phyloP scores from a whole-genome alignment of 2,113 vertebrate genomes.

The Siniperca knerii region DNA sequence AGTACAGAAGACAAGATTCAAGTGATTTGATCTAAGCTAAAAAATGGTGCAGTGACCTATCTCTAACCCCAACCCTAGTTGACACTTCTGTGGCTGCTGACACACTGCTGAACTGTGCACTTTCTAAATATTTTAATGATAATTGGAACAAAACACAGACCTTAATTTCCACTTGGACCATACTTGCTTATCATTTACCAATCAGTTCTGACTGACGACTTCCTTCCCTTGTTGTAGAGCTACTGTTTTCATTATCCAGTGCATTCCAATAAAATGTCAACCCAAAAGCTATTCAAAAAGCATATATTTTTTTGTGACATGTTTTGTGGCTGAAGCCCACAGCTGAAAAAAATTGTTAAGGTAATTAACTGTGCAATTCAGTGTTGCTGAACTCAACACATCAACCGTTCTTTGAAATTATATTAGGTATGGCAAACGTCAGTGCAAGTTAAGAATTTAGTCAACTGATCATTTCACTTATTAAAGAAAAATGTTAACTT shows the following conservation, averaged over 20 bases:
- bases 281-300: background rate
- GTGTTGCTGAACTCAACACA: background rate
- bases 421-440: background rate
- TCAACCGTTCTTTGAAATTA: background rate
- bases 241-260: background rate
- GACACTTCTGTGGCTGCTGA: background rate
- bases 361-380: constrained; percentile 4
- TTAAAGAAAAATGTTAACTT: background rate
- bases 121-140: background rate
- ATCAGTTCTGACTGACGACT: background rate
- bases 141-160: background rate
- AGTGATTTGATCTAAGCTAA: background rate
- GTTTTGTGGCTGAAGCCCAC: background rate
- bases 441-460: no score
- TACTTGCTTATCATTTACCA: no score
- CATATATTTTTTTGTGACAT: background rate
- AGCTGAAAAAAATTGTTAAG: background rate
- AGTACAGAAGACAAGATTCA: background rate
- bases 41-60: background rate
- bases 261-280: background rate
- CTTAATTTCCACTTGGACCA: background rate
- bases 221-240: background rate
- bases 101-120: background rate
- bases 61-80: background rate
- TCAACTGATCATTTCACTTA: background rate